Conservation (phyloP, 2,113 vertebrate genomes). For the Gallinago paraguaiae region DNA sequence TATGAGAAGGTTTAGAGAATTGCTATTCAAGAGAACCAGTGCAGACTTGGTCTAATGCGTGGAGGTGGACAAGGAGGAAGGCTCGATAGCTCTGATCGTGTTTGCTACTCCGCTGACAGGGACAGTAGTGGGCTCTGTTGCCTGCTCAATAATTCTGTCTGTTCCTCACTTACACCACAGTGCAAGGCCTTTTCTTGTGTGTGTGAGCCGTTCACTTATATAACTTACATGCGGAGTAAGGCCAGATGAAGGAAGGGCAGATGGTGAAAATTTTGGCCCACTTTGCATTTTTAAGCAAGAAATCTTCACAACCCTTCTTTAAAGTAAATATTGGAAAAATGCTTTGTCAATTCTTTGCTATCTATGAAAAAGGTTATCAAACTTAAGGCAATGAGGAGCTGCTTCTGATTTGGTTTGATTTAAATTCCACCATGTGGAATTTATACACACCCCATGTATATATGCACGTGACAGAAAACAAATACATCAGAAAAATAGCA, state of each 20-base stretch:
- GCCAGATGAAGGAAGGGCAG: background rate
- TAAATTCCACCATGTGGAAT: background rate
- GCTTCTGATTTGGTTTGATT: background rate
- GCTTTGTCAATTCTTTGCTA: background rate
- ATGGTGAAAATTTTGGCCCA: background rate
- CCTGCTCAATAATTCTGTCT: background rate
- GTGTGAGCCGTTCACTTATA: background rate
- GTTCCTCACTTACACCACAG: background rate
- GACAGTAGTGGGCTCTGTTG: background rate
- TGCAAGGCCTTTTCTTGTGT: background rate
- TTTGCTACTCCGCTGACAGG: background rate
- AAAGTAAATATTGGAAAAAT: background rate
- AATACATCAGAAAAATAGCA: background rate
- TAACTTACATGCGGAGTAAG: background rate
- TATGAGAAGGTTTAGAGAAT: background rate
- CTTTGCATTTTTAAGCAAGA: background rate
- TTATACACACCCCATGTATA: no score
- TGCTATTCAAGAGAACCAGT: background rate
- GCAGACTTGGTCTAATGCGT: background rate
- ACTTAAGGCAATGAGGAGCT: background rate
- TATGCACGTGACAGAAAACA: background rate
- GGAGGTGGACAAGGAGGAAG: background rate
- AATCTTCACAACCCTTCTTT: background rate
- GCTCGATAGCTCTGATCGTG: fast-evolving
- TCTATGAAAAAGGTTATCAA: background rate